These are phyloP conservation scores for Agrotis exclamationis DNA, from an alignment of 2,888 invertebrate genomes.

Conservation along the genomic window DNA sequence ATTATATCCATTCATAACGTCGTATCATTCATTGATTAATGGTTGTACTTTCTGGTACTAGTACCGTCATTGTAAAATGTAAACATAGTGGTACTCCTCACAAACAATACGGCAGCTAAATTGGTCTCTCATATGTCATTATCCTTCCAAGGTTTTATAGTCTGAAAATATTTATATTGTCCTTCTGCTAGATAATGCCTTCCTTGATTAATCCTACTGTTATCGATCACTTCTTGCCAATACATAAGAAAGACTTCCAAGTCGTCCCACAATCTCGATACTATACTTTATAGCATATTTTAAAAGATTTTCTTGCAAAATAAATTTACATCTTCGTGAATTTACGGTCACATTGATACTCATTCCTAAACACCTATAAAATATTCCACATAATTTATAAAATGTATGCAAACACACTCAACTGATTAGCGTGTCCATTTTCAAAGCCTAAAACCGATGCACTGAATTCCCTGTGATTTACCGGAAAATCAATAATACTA, in stretches of 20 bases:
- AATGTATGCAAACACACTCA: not conserved
- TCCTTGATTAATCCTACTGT: no score
- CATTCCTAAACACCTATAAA: no score
- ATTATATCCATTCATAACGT: slow-evolving; percentile 18
- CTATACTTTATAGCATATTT: not conserved
- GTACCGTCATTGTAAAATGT: not conserved
- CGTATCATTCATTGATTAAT: not conserved
- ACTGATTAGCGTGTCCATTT: not conserved
- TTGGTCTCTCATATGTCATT: no score
- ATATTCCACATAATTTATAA: not conserved
- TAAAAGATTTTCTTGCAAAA: not conserved
- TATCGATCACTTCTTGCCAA: not conserved
- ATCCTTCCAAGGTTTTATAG: no score
- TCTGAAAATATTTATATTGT: no score
- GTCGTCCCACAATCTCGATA: not conserved
- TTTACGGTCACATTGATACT: no score
- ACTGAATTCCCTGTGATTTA: slow-evolving; percentile 7
- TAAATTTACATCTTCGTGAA: not conserved
- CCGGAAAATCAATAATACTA: slow-evolving; percentile 10
- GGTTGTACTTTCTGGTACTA: not conserved
- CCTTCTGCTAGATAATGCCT: no score
- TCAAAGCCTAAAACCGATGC: not conserved
- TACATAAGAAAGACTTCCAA: not conserved
- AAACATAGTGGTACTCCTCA: no score
- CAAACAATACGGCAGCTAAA: no score